These are phyloP conservation scores for Drosophila mercatorum DNA, from an alignment of 2,888 invertebrate species.

Conservation along the genomic window DNA sequence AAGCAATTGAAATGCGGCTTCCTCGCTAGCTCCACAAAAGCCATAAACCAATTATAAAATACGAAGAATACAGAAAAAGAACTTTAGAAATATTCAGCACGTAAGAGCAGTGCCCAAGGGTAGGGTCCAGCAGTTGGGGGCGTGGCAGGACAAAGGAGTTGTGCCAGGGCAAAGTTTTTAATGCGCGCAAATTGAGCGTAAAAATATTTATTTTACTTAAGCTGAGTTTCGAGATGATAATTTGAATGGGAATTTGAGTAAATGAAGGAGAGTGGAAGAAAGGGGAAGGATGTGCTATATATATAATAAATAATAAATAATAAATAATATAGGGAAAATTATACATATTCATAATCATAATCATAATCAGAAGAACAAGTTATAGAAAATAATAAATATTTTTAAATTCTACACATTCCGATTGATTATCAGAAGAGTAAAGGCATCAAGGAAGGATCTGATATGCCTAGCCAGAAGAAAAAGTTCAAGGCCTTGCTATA, in stretches of 20 bases:
- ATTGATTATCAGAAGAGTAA: too few relatives aligned
- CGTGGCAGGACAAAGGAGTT: slow-evolving; percentile 6
- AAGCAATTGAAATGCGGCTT: slow-evolving; percentile 71
- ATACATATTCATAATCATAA: too few relatives aligned
- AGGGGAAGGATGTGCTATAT: too few relatives aligned
- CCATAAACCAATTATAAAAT: slow-evolving; percentile 75
- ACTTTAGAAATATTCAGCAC: slow-evolving; percentile 30
- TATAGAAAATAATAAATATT: too few relatives aligned
- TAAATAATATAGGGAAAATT: too few relatives aligned
- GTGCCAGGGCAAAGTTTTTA: slow-evolving; percentile 27
- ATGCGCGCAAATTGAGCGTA: not conserved
- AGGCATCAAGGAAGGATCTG: too few relatives aligned
- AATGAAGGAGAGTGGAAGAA: not conserved
- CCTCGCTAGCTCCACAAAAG: slow-evolving; percentile 56
- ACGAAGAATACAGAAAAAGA: slow-evolving; percentile 30
- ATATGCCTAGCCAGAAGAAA: too few relatives aligned
- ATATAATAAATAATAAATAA: too few relatives aligned
- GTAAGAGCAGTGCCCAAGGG: not conserved
- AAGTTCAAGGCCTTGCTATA: too few relatives aligned
- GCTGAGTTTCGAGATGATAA: not conserved
- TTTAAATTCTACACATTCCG: too few relatives aligned
- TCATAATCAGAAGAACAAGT: too few relatives aligned
- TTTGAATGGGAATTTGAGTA: not conserved
- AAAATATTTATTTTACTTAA: not conserved
- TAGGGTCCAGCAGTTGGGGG: not conserved